Conservation (phyloP, 2,888 invertebrate species). For the Hetaerina titia region DNA sequence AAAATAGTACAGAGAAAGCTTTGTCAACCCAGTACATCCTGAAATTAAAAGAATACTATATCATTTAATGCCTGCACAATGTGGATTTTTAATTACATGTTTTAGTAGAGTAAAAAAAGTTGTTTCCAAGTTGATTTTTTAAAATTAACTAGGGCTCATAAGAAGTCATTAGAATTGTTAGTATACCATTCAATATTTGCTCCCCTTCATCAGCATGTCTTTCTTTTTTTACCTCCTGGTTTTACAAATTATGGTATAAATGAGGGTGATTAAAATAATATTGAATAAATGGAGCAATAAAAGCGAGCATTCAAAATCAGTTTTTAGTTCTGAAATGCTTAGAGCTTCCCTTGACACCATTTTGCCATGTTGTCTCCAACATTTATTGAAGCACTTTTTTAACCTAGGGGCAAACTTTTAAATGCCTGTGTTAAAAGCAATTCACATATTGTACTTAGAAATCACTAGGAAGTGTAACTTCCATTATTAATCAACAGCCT, state of each 20-base stretch:
- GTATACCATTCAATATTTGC: not conserved
- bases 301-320: too few relatives aligned
- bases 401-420: too few relatives aligned
- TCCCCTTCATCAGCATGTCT: not conserved
- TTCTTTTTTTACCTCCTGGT: not conserved
- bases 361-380: too few relatives aligned
- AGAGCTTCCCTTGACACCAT: too few relatives aligned
- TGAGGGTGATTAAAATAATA: not conserved
- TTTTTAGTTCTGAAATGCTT: too few relatives aligned
- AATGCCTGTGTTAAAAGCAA: too few relatives aligned
- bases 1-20: constrained; percentile 68
- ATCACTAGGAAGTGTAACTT: too few relatives aligned
- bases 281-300: not conserved
- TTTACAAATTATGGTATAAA: too few relatives aligned
- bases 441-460: too few relatives aligned
- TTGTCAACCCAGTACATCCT: constrained; percentile 73
- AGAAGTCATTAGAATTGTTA: not conserved
- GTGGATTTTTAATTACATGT: not conserved
- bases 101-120: too few relatives aligned
- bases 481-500: too few relatives aligned
- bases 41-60: constrained; percentile 54
- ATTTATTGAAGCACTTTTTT: too few relatives aligned
- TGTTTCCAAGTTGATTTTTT: not conserved
- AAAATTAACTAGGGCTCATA: not conserved
- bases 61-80: not conserved